Evolutionary conservation across 2,888 invertebrate species (phyloP), one percentile per base, ranked within the genome.

Genomic region (Lithophane semibrunnea): DNA sequence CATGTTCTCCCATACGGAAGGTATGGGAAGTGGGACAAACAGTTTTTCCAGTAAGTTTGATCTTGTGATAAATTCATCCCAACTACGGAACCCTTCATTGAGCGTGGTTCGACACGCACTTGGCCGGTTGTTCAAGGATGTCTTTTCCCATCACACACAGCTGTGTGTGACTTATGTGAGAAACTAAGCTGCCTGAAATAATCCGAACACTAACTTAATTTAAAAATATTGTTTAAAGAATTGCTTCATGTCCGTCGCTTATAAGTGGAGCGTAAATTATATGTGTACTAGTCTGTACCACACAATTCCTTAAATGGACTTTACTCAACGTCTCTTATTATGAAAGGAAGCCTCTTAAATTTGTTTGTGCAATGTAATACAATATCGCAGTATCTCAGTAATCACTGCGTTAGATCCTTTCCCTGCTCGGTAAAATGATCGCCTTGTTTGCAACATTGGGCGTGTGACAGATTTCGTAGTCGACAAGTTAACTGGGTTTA

Each of bases 361-460:
- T 88, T 86, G 84, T 91, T 91, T 91, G 90, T 90, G 93, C 91
- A 93, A 92, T 88, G 86, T 92, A 92, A 92, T 90, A 90, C 90
- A 91, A 92, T 91, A 92, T 91, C 89, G 77, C 79, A 70, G 81
- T 83, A 76, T 74, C 73, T 80, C 78, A 71, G 87, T 89, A 91
- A 91, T 90, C 88, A 88, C 84, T 89, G 77, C 63, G 84, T 79
- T 83, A 87, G 86, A 88, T 90, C 91, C 90, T 90, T 92, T 92
- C 91, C 89, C 90, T 90, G 79, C 82, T 78, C 79, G 81, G 90
- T 91, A 91, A 90, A 90, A 89, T 91, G 89, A 91, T 90, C 88
- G 88, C 83, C 84, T 87, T 60, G 89, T 83, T 92, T 92, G 89
- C 91, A 88, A 91, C 88, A 91, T 75, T 75, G 77, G 87, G 84